Conservation (phyloP, 2,113 vertebrate genomes). For the Coptodon rendalli region DNA sequence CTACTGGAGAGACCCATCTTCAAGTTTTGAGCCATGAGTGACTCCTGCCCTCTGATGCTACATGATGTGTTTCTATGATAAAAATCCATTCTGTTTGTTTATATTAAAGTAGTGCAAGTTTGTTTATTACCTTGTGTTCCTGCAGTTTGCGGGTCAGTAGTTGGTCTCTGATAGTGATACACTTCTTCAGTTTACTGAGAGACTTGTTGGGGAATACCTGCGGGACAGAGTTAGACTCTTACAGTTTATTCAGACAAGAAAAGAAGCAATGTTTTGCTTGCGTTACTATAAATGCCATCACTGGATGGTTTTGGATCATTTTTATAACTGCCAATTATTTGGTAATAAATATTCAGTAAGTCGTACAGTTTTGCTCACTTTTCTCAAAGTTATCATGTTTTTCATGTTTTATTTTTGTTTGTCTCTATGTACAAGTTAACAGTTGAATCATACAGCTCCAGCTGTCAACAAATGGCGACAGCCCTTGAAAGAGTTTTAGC, state of each 20-base stretch:
- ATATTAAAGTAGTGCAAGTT: background rate
- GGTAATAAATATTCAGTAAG: background rate
- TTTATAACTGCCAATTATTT: background rate
- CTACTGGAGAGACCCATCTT: background rate
- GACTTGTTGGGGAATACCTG: constrained; percentile 56
- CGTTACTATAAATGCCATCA: background rate
- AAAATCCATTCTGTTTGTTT: background rate
- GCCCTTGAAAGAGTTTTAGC: background rate
- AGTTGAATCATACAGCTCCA: background rate
- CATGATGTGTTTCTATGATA: background rate
- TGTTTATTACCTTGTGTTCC: constrained; percentile 69
- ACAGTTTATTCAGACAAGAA: background rate
- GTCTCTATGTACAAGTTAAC: background rate
- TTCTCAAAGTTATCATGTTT: background rate
- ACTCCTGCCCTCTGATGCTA: background rate
- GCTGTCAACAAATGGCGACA: background rate
- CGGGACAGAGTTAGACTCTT: background rate
- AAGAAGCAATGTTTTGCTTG: background rate
- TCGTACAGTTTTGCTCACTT: background rate
- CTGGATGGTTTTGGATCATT: background rate
- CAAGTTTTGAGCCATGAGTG: background rate
- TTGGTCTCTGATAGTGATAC: constrained; percentile 63
- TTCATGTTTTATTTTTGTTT: background rate
- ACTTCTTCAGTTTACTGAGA: constrained; percentile 63
- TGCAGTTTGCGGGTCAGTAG: constrained; percentile 67